Evolutionary conservation across 1,140 invertebrate species (phyloP), one percentile per base, ranked within the genome.

Genomic region (Ostrea denselamellosa): DNA sequence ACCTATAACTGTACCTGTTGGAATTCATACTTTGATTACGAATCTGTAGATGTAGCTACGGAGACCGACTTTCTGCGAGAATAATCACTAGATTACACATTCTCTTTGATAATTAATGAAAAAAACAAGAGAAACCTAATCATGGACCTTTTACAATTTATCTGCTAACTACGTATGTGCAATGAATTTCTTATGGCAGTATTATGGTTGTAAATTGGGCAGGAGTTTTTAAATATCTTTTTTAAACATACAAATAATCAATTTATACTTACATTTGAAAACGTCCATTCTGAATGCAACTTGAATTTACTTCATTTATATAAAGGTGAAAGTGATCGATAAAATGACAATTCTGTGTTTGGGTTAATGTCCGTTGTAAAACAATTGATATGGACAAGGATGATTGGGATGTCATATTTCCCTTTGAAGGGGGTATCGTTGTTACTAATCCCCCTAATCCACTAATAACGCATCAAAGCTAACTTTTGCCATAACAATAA

Each of bases 401-500:
- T 77, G 68, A 77, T 77, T 77, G 68, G 25, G 25, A 77, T 77
- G 68, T 77, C 68, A 77, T 77, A 28, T 34, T 4, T 34, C 25
- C 68, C 28, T 77, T 77, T 25, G 28, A 28, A 34, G 25, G 22
- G 68, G 68, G 25, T 77, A 77, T 34, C 68, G 1, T 77, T 10
- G 10, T 8, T 25, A 8, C 68, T 77, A 77, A 77, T 77, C 28
- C 22, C 25, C 10, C 2, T 34, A 77, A 77, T 22, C 68, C 10
- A 28, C 68, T 77, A 77, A 77, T 77, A 25, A 77, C 25, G 68
- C 68, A 28, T 77, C 68, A 77, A 77, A 77, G 68, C 68, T 44
- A 34, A 77, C 68, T 77, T 77, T 77, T 77, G 68, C 22, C 68
- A 77, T 77, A 77, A 77, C 22, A 77, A 77, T 77, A 28, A 77